phyloP scores from a whole-genome alignment of 2,888 invertebrate genomes.

The Perdita meconis region DNA sequence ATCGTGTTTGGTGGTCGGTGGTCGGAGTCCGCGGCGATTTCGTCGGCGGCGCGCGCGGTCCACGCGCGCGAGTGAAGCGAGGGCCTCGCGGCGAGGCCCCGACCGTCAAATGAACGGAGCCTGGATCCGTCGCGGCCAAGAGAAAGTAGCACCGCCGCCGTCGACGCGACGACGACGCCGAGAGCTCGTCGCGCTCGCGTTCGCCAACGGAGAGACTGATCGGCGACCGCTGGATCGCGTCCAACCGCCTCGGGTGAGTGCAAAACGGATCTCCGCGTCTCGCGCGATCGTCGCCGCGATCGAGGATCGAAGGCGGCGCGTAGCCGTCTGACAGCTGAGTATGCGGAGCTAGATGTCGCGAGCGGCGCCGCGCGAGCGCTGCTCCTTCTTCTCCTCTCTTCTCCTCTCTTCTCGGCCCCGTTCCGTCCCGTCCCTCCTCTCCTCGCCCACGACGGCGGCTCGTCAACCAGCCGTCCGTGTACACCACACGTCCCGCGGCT shows the following conservation, averaged over 20 bases:
- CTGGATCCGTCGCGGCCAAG: slow-evolving; percentile 43
- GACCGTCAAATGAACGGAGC: slow-evolving; percentile 52
- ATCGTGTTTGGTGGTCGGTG: slow-evolving; percentile 50
- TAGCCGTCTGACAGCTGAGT: slow-evolving; percentile 51
- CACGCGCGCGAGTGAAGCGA: background rate
- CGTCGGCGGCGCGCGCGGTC: background rate
- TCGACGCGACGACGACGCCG: slow-evolving; percentile 30
- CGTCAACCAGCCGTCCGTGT: slow-evolving; percentile 31
- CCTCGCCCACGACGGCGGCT: slow-evolving; percentile 31
- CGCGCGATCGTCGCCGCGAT: slow-evolving; percentile 16
- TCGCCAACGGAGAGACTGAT: no score
- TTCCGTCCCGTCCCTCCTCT: background rate
- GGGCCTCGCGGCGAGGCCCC: background rate
- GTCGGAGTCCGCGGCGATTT: background rate
- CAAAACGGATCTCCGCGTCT: background rate
- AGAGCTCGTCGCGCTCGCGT: slow-evolving; percentile 11
- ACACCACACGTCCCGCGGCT: background rate
- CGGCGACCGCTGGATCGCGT: background rate
- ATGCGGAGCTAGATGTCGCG: slow-evolving; percentile 58
- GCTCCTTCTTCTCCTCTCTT: background rate
- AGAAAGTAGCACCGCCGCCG: slow-evolving; percentile 55
- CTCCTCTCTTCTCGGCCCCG: background rate
- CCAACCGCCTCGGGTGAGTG: slow-evolving; percentile 7
- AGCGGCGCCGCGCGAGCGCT: slow-evolving; percentile 3
- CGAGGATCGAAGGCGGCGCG: slow-evolving; percentile 49